Base-by-base conservation (phyloP, 2,888 invertebrate species). In the Apantesis nais region DNA sequence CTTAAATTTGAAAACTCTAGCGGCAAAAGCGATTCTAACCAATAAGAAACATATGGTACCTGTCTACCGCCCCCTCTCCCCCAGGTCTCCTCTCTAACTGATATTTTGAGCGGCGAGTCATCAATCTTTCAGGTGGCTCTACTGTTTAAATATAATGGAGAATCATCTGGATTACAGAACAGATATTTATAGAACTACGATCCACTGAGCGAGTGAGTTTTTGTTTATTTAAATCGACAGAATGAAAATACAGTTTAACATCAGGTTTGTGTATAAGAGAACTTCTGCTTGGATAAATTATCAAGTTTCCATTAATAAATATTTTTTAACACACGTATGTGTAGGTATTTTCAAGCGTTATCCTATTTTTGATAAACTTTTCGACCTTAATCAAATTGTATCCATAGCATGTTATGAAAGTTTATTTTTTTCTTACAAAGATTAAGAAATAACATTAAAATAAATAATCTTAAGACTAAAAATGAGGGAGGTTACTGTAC, bases 111-210 rank as follows among this genome's bases (percentile, higher is more conserved):
- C 85, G 83, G 84, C 83, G 86, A 87, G 83, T 86, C 91, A 92
- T 94, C 89, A 93, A 93, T 94, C 93, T 92, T 91, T 93, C 91
- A 92, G 88, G 89, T 88, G 90, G 88, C 86, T 90, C 89, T 87
- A 89, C 83, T 86, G 88, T 87, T 87, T 77, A 79, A 82, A 79
- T 83, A 81, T 83, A 79, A 81, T 77, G 62, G 70, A 73, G 82
- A 78, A 75, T 75, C 72, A 79, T 76, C 71, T 68, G 69, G 67
- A 67, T 78, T 76, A 73, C 72, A 65, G 58, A 70, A 77, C 72
- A 70, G 37, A 60, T 73, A 77, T 77, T 77, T 74, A 67, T 71
- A 76, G 71, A 76, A 72, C 70, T 62, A 61, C 68, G 64, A 71
- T 74, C 72, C 73, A 79, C 62, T 77, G 66, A 37, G 68, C 67